Conservation (phyloP, 2,113 vertebrate genomes). For the Turdus rufiventris region DNA sequence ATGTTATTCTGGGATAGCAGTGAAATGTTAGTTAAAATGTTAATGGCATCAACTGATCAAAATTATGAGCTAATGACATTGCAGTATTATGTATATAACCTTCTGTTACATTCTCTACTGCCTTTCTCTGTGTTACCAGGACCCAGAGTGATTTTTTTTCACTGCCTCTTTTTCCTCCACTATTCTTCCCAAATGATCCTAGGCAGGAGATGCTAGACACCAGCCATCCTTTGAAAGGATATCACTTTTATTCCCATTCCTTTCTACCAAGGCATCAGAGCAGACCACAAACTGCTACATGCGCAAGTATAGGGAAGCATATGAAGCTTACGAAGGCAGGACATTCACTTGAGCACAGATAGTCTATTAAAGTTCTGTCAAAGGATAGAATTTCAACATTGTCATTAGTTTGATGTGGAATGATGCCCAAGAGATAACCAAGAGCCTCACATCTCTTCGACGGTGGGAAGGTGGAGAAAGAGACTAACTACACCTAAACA, state of each 20-base stretch:
- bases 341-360: neutral
- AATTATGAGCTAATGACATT: neutral
- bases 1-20: neutral
- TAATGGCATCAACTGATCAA: neutral
- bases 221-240: neutral
- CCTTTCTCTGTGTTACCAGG: neutral
- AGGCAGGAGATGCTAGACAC: neutral
- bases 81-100: neutral
- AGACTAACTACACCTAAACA: neutral
- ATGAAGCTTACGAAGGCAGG: neutral
- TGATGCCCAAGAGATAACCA: neutral
- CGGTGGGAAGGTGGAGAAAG: neutral
- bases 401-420: neutral
- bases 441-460: neutral
- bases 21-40: neutral
- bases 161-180: neutral
- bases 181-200: neutral
- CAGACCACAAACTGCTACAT: neutral
- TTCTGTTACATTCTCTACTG: neutral
- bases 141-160: neutral
- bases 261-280: neutral
- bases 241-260: neutral
- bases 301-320: neutral
- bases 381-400: neutral
- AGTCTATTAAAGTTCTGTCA: neutral